These are phyloP conservation scores for Choreutis nemorana DNA, from an alignment of 2,888 invertebrate species.

Conservation along the genomic window DNA sequence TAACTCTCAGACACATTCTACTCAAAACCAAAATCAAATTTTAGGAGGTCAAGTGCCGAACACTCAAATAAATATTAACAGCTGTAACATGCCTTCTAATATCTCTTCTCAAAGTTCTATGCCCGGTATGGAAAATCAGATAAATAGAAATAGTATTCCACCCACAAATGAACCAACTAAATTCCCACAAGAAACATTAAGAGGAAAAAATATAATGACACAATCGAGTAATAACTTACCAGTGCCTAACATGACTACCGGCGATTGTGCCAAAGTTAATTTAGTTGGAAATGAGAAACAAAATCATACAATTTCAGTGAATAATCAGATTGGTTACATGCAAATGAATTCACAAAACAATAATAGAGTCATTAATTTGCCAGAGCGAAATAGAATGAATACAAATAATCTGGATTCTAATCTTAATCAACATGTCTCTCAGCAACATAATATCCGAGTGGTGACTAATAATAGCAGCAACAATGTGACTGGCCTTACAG, in stretches of 20 bases:
- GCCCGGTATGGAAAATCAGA: slow-evolving; percentile 37
- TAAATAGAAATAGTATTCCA: slow-evolving; percentile 35
- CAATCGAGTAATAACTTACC: slow-evolving; percentile 34
- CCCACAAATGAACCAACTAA: slow-evolving; percentile 45
- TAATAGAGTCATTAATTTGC: slow-evolving; percentile 53
- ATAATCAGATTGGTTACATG: slow-evolving; percentile 54
- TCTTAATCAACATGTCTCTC: slow-evolving; percentile 45
- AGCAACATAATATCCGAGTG: slow-evolving; percentile 56
- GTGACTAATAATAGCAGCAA: slow-evolving; percentile 46
- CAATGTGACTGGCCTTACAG: slow-evolving; percentile 33
- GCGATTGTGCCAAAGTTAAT: slow-evolving; percentile 50
- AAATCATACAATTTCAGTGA: slow-evolving; percentile 48
- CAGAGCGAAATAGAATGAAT: slow-evolving; percentile 47
- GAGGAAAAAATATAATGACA: slow-evolving; percentile 53
- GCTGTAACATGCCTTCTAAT: slow-evolving; percentile 41
- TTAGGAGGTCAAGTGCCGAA: slow-evolving; percentile 32
- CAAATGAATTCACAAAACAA: slow-evolving; percentile 56
- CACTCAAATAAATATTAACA: slow-evolving; percentile 49
- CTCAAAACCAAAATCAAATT: slow-evolving; percentile 41
- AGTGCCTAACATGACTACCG: slow-evolving; percentile 35
- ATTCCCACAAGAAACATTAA: slow-evolving; percentile 39
- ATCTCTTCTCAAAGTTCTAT: slow-evolving; percentile 39
- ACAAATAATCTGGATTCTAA: slow-evolving; percentile 42
- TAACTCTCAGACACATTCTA: slow-evolving; percentile 36
- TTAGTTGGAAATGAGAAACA: slow-evolving; percentile 44